Conservation (phyloP, 2,888 invertebrate genomes). For the Minunthozetes semirufus region DNA sequence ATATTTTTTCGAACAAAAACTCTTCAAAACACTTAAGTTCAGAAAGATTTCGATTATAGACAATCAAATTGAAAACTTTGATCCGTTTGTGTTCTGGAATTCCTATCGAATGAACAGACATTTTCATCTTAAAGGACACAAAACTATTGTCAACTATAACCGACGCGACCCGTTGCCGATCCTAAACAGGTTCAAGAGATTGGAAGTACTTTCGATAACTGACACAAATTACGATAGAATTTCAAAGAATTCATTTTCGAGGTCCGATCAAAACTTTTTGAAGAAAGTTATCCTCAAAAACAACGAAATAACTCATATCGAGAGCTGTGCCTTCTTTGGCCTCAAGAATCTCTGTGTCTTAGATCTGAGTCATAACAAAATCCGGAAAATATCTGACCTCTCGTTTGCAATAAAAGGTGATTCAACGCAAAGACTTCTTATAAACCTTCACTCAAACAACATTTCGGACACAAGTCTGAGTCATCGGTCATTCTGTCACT, state of each 20-base stretch:
- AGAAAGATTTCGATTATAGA: conserved; percentile 13
- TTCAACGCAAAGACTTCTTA: background rate
- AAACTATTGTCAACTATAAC: conserved; percentile 5
- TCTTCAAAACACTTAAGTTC: background rate
- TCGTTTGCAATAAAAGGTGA: background rate
- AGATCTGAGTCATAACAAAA: background rate
- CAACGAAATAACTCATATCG: conserved; percentile 9
- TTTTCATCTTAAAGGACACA: conserved; percentile 15
- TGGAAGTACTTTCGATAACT: conserved; percentile 1
- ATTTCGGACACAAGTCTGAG: background rate
- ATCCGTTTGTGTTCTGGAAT: conserved; percentile 17
- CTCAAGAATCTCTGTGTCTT: background rate
- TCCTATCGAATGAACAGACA: conserved; percentile 20
- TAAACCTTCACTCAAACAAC: conserved; percentile 21
- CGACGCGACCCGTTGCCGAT: conserved; percentile 1
- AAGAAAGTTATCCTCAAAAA: background rate
- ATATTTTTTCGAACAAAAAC: background rate
- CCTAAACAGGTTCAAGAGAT: background rate
- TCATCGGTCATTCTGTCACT: background rate
- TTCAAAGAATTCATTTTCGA: background rate
- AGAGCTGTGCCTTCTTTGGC: conserved; percentile 11
- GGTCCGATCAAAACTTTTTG: background rate
- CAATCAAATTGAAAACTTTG: conserved; percentile 9
- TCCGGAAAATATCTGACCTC: background rate
- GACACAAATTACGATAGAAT: conserved; percentile 20